Evolutionary conservation across 2,888 invertebrate species (phyloP).

Genomic region (Eurytoma californica): DNA sequence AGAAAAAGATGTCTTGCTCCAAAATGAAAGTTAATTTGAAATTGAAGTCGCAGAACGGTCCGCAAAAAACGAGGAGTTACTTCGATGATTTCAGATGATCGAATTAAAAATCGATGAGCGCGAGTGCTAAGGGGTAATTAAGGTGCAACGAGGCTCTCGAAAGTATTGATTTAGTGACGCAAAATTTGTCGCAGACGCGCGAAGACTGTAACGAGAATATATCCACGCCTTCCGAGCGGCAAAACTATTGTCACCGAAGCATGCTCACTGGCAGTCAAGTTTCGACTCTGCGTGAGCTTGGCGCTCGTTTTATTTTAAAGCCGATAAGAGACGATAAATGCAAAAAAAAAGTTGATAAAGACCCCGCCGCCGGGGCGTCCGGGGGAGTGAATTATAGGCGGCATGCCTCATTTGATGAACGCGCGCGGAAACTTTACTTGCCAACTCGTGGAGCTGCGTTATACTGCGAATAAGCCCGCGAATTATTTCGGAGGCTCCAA

Average conservation of each 20-base stretch:
- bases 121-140: constrained; percentile 20
- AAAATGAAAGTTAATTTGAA: constrained; percentile 13
- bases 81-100: not conserved
- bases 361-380: not conserved
- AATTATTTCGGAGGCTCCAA: not conserved
- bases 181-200: constrained; percentile 53
- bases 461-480: not conserved
- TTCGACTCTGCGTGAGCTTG: not conserved
- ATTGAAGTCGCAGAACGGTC: not conserved
- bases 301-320: constrained; percentile 3
- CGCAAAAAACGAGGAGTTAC: not conserved
- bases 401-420: constrained; percentile 20
- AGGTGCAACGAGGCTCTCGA: constrained; percentile 55
- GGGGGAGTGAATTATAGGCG: not conserved
- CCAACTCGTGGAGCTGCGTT: constrained; percentile 1
- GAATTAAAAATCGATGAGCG: not conserved
- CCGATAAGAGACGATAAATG: constrained; percentile 8
- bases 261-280: constrained; percentile 1
- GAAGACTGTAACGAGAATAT: not conserved
- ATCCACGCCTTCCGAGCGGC: not conserved
- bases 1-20: constrained; percentile 5
- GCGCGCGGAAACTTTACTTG: constrained; percentile 16
- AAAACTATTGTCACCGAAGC: constrained; percentile 30
- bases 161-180: constrained; percentile 63
- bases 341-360: constrained; percentile 5